Evolutionary conservation across 30 jellyfish, hydroid and myxozoan genomes (phyloP).

Genomic region (Mastigias papua): DNA sequence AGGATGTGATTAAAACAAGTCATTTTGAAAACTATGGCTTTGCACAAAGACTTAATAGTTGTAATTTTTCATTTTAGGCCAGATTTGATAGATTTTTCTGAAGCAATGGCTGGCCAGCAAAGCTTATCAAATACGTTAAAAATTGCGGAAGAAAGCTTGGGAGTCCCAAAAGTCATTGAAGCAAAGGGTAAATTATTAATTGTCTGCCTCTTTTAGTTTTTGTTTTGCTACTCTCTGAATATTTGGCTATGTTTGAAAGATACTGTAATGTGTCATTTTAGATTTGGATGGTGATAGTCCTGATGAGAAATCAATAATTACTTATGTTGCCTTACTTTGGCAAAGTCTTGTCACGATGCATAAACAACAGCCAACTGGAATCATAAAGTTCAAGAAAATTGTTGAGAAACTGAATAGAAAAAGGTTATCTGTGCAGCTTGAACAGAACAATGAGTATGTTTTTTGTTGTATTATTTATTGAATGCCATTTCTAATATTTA

Average conservation of each 20-base stretch:
- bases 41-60: too few species aligned
- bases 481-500: too few species aligned
- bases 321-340: constrained; percentile 82
- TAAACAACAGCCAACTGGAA: constrained; percentile 17
- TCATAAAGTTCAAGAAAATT: constrained; percentile 43
- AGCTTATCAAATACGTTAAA: constrained; percentile 42
- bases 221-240: background rate
- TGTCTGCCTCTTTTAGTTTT: background rate
- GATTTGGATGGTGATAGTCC: constrained; percentile 77
- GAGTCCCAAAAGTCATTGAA: constrained; percentile 78
- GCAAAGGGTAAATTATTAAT: constrained; percentile 55
- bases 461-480: too few species aligned
- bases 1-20: background rate
- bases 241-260: background rate
- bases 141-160: constrained; percentile 77
- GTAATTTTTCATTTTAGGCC: constrained; percentile 72
- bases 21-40: too few species aligned
- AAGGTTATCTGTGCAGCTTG: constrained; percentile 62
- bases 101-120: constrained; percentile 62
- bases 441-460: constrained; percentile 66
- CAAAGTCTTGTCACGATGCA: constrained; percentile 68
- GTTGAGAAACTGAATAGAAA: constrained; percentile 55
- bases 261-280: constrained; percentile 5
- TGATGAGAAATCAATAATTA: constrained; percentile 76
- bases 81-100: constrained; percentile 71